Evolutionary conservation across 1,140 invertebrate genomes (phyloP), one percentile per base, ranked within the genome.

Genomic region (Scaptomyza hsui): DNA sequence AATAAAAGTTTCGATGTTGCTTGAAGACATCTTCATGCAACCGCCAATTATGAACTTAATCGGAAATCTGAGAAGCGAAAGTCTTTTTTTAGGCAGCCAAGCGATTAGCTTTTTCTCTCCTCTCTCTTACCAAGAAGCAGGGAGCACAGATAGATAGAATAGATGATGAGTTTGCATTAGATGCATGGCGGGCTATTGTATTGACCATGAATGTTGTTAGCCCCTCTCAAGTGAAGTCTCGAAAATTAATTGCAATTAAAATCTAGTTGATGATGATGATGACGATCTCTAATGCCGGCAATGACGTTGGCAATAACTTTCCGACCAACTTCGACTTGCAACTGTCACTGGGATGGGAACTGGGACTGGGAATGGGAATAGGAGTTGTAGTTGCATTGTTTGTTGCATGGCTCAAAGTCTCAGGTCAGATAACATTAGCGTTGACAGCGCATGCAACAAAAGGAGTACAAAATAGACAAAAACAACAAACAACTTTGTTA

Each of bases 181-280:
- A 35, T 19, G 32, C 49, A 37, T 32, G 32, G 51, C 41, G 52
- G 42, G 32, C 15, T 13, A 35, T 35, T 21, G 42, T 7, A 37
- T 53, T 39, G 51, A 21, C 51, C 51, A 53, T 51, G 24, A 18
- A n/a, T 42, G 19, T 16, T n/a, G n/a, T 19, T 24, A 24, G 24
- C n/a, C n/a, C 24, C 64, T 19, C 47, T 26, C 19, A 9, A 45
- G 26, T 26, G 60, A 56, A 44, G 53, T 45, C 57, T 62, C 49
- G 29, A 55, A 81, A 81, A 77, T 76, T 77, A 81, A 81, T 81
- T 77, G 73, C 73, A 80, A 81, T 80, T 77, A 64, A 76, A 81
- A 49, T 63, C 41, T 42, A 42, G 9, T 41, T 37, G 29, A 32
- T 45, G 16, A 71, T 39, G 71, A 59, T 39, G 74, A 61, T 49